Base-by-base conservation (phyloP, 2,888 invertebrate genomes). In the Quadroppia sp. region DNA sequence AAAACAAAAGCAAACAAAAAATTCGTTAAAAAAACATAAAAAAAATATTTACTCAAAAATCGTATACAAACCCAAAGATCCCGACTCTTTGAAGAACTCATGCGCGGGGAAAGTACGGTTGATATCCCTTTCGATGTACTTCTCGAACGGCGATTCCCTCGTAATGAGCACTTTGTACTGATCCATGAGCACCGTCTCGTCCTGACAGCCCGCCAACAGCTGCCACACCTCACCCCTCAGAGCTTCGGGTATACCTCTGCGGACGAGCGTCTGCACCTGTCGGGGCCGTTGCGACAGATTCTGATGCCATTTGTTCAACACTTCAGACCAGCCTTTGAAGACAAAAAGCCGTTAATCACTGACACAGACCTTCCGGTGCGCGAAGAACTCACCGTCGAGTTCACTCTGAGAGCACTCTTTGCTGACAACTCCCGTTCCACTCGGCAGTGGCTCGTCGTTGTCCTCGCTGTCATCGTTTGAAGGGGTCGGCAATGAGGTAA, bases 91-190 rank as follows among this genome's bases (percentile, higher is more conserved):
- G 85, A 99, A 99, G 85, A 90, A 94, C 81, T 97, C 95, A 83
- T 99, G 97, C 42, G 97, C 99, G 13, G 99, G 98, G 85, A 98
- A 99, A 42, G 99, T 99, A 79, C 99, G 88, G 78, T 96, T 94
- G 77, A 99, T 96, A 83, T 99, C 99, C 73, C 98, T 87, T 80
- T 92, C 89, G 80, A 99, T 99, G 75, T 96, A 93, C 79, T 91
- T 89, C 82, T 99, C 99, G 82, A 92, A 94, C 71, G 90, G 89
- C 79, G 95, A 95, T 78, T 97, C 96, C 87, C 95, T 94, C 77
- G 93, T 92, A 76, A 98, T 92, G 64, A 98, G 87, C 67, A 91
- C 88, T 80, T 94, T 87, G 82, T 98, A 99, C 17, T 89, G 90
- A 80, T 98, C 95, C 87, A 94, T 90, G 83, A 96, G 89, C 78